phyloP scores from a whole-genome alignment of 2,797 vertebrate genomes.

The Oryzias dopingdopingensis region DNA sequence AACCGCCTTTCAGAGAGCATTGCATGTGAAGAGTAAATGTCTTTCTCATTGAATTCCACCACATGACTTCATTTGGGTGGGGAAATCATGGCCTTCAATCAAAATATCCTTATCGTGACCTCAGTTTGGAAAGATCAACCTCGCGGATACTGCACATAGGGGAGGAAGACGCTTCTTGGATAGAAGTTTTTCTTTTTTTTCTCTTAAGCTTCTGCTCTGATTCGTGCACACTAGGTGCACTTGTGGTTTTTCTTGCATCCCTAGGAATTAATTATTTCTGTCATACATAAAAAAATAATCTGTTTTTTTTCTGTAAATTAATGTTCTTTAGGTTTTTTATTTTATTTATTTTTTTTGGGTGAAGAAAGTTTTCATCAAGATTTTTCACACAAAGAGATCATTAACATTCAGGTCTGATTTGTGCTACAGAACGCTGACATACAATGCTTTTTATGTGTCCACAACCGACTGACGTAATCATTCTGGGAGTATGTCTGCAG shows the following conservation, averaged over 20 bases:
- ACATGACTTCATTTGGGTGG: slow-evolving; percentile 75
- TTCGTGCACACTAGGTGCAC: neutral
- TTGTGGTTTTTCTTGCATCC: slow-evolving; percentile 6
- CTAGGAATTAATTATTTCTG: too few species aligned
- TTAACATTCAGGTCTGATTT: slow-evolving; percentile 25
- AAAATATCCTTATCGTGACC: slow-evolving; percentile 72
- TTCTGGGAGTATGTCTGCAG: slow-evolving; percentile 30
- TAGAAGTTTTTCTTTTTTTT: slow-evolving; percentile 41
- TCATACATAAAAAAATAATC: too few species aligned
- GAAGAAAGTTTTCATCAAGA: slow-evolving; percentile 48
- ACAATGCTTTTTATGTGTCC: slow-evolving; percentile 37
- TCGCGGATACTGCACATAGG: slow-evolving; percentile 57
- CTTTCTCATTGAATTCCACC: slow-evolving; percentile 57
- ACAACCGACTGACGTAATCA: slow-evolving; percentile 35
- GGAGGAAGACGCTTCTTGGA: slow-evolving; percentile 53
- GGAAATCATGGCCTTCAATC: slow-evolving; percentile 66
- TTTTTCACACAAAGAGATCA: slow-evolving; percentile 16
- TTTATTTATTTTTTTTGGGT: neutral
- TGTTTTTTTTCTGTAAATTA: neutral
- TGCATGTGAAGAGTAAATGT: slow-evolving; percentile 57
- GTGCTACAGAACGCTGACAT: slow-evolving; percentile 33
- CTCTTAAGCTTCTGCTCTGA: neutral
- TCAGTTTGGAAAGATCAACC: slow-evolving; percentile 62
- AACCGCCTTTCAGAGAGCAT: slow-evolving; percentile 60
- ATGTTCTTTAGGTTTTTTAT: neutral